Conservation (phyloP, 37 sponge, comb jelly and placozoan genomes). For the Diacarnus erythraeanus region DNA sequence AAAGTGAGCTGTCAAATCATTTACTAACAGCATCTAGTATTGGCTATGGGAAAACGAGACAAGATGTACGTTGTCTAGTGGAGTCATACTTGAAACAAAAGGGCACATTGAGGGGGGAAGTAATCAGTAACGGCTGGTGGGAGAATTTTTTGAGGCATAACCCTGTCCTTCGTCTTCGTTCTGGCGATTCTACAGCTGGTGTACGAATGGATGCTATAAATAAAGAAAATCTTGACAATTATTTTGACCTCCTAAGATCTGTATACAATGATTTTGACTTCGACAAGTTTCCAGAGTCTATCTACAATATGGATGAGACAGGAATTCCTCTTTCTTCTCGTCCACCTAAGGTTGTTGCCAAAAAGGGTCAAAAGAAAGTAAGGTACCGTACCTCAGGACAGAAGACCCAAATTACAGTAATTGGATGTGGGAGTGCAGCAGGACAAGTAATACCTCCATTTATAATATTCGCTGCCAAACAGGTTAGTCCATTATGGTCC, state of each 20-base stretch:
- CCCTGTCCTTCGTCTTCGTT: background rate
- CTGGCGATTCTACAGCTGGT: constrained; percentile 16
- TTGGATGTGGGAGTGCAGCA: constrained; percentile 23
- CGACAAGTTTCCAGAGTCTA: background rate
- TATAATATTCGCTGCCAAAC: constrained; percentile 18
- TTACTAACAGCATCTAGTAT: background rate
- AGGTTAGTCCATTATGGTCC: constrained; percentile 6
- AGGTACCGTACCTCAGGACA: constrained; percentile 1
- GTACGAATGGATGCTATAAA: constrained; percentile 4
- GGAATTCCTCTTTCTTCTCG: constrained; percentile 8
- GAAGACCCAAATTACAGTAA: constrained; percentile 11
- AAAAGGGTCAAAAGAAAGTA: constrained; percentile 13
- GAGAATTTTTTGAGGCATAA: background rate
- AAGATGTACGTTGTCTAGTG: constrained; percentile 10
- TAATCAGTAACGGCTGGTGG: constrained; percentile 10
- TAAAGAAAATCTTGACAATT: constrained; percentile 5
- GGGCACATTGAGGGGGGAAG: too few relatives aligned
- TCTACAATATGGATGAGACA: constrained; percentile 26
- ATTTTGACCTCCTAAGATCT: background rate
- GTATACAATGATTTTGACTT: constrained; percentile 26
- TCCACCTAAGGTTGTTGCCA: constrained; percentile 19
- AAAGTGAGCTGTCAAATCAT: constrained; percentile 15
- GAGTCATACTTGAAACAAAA: too few relatives aligned
- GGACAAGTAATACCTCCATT: constrained; percentile 11
- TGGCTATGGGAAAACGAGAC: constrained; percentile 33